Conservation (phyloP, 2,797 vertebrate species). For the Numenius phaeopus region DNA sequence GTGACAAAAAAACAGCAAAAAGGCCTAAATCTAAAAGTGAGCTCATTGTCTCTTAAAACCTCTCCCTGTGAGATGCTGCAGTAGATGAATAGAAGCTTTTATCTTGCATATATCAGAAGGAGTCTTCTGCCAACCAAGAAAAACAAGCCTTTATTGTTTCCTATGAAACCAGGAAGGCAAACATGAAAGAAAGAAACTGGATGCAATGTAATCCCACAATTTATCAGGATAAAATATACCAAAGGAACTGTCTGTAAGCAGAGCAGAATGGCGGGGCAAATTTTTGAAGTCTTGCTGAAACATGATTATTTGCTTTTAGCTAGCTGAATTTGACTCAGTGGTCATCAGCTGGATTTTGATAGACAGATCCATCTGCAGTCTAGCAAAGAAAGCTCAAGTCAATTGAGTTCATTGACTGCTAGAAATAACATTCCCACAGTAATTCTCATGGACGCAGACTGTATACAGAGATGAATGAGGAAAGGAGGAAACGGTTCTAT, state of each 20-base stretch:
- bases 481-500: constrained; percentile 20
- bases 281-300: not conserved
- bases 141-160: constrained; percentile 34
- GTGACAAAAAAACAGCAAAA: not conserved
- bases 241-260: not conserved
- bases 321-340: not conserved
- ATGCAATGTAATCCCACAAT: not conserved
- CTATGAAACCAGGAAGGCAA: constrained; percentile 27
- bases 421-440: constrained; percentile 5
- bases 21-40: not conserved
- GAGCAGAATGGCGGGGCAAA: not conserved
- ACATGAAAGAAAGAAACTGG: constrained; percentile 1
- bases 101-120: constrained; percentile 41
- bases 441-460: constrained; percentile 2
- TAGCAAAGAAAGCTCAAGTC: not conserved
- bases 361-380: not conserved
- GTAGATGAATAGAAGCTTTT: not conserved
- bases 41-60: not conserved
- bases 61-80: not conserved
- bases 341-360: not conserved
- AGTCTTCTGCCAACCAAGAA: constrained; percentile 36
- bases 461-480: not conserved
- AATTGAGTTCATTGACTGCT: not conserved
- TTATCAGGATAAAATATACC: not conserved
- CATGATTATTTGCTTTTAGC: not conserved